These are phyloP conservation scores for Bungarus multicinctus DNA, from an alignment of 2,113 vertebrate genomes.

Conservation along the genomic window DNA sequence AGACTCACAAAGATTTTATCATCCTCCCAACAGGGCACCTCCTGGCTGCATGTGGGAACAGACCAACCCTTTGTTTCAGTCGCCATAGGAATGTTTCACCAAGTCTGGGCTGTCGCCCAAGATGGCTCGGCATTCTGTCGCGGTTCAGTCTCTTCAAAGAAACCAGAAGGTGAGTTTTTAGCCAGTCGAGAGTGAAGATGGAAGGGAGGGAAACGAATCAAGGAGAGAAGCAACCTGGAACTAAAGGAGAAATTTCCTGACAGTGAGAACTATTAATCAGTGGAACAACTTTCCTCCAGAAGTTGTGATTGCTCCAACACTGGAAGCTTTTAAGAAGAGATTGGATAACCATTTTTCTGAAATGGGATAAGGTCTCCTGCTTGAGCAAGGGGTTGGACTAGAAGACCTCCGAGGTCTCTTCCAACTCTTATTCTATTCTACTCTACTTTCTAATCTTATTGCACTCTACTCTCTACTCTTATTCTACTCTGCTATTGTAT, in stretches of 20 bases:
- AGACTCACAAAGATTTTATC: not conserved
- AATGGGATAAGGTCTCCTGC: too few species aligned
- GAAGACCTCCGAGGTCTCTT: too few species aligned
- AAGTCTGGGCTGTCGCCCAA: conserved; percentile 91
- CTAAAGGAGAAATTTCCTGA: not conserved
- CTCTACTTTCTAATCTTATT: too few species aligned
- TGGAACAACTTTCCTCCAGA: not conserved
- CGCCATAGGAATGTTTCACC: conserved; percentile 84
- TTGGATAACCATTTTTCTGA: too few species aligned
- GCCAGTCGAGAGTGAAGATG: not conserved
- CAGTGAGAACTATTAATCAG: not conserved
- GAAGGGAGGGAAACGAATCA: not conserved
- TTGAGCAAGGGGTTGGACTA: too few species aligned
- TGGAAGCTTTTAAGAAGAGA: too few species aligned
- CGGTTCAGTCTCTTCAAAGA: conserved; percentile 84
- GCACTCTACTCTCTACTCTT: too few species aligned
- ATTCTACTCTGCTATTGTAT: too few species aligned
- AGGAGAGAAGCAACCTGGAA: not conserved
- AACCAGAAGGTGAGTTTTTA: conserved; percentile 79
- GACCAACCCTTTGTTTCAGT: conserved; percentile 93
- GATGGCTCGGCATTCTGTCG: conserved; percentile 94
- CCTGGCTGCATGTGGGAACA: conserved; percentile 95
- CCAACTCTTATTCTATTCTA: too few species aligned
- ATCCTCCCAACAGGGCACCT: conserved; percentile 76
- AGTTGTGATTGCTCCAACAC: too few species aligned